Conservation (phyloP, 2,113 vertebrate species). For the Micromys minutus region DNA sequence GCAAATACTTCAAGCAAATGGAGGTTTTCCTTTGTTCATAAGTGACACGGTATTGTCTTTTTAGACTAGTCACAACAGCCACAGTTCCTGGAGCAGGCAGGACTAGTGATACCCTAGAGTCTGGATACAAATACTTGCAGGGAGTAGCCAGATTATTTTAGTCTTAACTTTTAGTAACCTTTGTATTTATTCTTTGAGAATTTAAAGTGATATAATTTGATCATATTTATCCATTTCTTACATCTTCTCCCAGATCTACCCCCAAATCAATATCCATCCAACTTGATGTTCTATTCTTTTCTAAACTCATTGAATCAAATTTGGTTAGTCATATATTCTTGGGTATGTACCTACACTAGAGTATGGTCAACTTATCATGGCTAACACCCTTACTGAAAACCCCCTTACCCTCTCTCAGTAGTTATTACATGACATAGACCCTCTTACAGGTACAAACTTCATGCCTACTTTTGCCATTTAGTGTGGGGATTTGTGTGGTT, state of each 20-base stretch:
- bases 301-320: not conserved
- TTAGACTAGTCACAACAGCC: not conserved
- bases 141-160: not conserved
- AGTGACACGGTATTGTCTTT: not conserved
- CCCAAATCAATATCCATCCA: not conserved
- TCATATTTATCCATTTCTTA: not conserved
- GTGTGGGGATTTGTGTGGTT: not conserved
- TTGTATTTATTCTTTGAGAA: not conserved
- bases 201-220: not conserved
- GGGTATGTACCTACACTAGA: not conserved
- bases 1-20: not conserved
- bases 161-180: not conserved
- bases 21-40: not conserved
- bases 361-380: not conserved
- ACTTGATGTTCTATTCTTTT: not conserved
- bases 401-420: not conserved
- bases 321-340: not conserved
- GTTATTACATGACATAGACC: not conserved
- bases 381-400: not conserved
- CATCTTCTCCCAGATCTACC: not conserved
- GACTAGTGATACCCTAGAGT: not conserved
- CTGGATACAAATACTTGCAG: not conserved
- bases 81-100: not conserved
- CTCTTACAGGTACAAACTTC: not conserved
- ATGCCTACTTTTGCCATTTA: not conserved